Base-by-base conservation (phyloP, 1,140 invertebrate species). In the Oncopeltus fasciatus region DNA sequence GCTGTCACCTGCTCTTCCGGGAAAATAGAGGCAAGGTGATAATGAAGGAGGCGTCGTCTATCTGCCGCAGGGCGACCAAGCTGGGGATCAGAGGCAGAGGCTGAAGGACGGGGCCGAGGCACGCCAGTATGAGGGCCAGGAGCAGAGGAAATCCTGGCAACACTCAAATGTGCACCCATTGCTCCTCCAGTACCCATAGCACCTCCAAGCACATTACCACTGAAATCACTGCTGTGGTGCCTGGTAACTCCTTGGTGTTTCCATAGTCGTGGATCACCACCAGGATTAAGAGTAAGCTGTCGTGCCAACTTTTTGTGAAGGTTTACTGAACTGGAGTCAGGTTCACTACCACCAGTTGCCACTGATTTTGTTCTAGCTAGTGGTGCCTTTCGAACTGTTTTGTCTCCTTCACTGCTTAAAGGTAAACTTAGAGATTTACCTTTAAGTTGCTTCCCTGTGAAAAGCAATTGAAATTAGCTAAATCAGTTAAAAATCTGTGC, bases 21-120 rank as follows among this genome's bases (percentile, higher is more conserved):
- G 72, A 95, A 95, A 38, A 95, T 83, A 38, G 83, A 86, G 11
- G 86, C 81, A 29, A 95, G 74, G 72, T 94, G 89, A 73, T 88
- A 92, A 69, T 89, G 90, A 62, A 92, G 73, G 63, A 83, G 78
- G 26, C 83, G 77, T 3, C 90, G 78, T 2, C 83, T 81, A 65
- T 64, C 44, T 1, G 56, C 66, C 44, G 49, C 56, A 27, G 57
- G 44, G 46, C 61, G 56, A 62, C 56, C 68, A 61, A 43, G 68
- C 51, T 56, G 64, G 18, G 56, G 56, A n/a, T 57, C 56, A 4
- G 75, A 74, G 33, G 71, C 67, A 47, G 65, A 66, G 16, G 72
- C 66, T 60, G 72, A 70, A 8, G 72, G 62, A 28, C 67, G 72
- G 14, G 69, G 71, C 43, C 63, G 67, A 20, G 64, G 69, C 18